Conservation (phyloP, 2,888 invertebrate species). For the Stegana nigrithorax region DNA sequence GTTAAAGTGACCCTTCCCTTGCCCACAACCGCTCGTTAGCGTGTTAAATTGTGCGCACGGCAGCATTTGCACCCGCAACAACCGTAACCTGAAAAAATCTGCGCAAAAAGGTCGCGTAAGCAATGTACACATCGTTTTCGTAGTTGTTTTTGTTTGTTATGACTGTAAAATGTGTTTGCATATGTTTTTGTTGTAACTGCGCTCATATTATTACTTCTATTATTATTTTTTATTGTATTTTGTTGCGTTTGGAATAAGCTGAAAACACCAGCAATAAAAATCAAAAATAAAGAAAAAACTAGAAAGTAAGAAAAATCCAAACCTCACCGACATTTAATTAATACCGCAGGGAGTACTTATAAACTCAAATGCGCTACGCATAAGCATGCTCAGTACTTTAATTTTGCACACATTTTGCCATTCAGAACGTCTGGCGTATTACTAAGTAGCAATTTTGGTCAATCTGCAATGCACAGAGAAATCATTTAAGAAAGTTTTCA, state of each 20-base stretch:
- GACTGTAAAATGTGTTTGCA: too few species aligned
- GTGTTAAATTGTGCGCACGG: slow-evolving; percentile 33
- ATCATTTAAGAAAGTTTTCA: too few species aligned
- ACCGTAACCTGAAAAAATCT: neutral
- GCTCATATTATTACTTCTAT: neutral
- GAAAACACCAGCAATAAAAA: neutral
- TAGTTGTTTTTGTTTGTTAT: too few species aligned
- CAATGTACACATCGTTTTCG: slow-evolving; percentile 3
- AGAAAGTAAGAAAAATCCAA: neutral
- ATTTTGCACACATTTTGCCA: too few species aligned
- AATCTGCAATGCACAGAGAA: too few species aligned
- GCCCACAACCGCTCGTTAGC: slow-evolving; percentile 34
- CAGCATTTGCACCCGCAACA: neutral
- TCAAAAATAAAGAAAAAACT: neutral
- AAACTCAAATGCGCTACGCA: too few species aligned
- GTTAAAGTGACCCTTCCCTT: neutral
- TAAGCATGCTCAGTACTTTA: too few species aligned
- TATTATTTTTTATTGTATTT: neutral
- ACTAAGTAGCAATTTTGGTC: too few species aligned
- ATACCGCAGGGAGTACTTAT: neutral
- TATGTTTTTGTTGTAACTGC: slow-evolving; percentile 9
- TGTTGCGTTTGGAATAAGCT: neutral
- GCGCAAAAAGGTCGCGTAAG: slow-evolving; percentile 11
- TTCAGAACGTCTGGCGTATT: too few species aligned
- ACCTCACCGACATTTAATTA: neutral